phyloP scores from a whole-genome alignment of 2,797 vertebrate genomes.

The Characodon lateralis region DNA sequence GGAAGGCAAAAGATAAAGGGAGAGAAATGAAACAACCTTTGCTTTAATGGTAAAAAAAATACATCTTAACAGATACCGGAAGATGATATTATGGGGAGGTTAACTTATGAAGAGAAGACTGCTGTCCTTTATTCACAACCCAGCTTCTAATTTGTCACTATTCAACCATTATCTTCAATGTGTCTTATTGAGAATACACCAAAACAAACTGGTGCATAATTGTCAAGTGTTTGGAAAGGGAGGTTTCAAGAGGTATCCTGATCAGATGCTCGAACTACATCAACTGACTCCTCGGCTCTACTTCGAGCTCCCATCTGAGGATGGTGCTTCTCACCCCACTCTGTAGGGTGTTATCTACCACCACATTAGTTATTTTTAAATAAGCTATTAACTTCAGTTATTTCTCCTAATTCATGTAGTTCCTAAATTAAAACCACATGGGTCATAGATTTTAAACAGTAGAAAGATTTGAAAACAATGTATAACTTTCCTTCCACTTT shows the following conservation, averaged over 20 bases:
- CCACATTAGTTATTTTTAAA: too few relatives aligned
- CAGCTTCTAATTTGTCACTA: neutral
- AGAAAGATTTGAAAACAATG: neutral
- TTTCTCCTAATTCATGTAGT: neutral
- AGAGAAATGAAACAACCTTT: slow-evolving; percentile 3
- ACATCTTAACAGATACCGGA: neutral
- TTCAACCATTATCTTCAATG: neutral
- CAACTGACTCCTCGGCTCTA: neutral
- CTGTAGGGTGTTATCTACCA: too few relatives aligned
- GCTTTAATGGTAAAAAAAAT: neutral
- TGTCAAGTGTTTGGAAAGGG: neutral
- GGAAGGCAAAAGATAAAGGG: slow-evolving; percentile 12
- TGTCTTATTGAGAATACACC: neutral
- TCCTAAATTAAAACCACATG: neutral
- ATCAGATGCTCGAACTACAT: neutral
- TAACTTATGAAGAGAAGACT: neutral
- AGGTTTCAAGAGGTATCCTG: neutral
- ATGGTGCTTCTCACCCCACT: too few relatives aligned
- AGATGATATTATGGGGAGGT: neutral
- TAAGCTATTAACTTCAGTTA: neutral
- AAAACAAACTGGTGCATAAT: neutral
- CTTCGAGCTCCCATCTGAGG: too few relatives aligned
- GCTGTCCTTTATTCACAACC: neutral
- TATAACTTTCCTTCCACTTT: neutral
- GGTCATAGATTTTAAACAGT: neutral